Evolutionary conservation across 1,140 invertebrate species (phyloP).

Genomic region (Trachymyrmex septentrionalis): DNA sequence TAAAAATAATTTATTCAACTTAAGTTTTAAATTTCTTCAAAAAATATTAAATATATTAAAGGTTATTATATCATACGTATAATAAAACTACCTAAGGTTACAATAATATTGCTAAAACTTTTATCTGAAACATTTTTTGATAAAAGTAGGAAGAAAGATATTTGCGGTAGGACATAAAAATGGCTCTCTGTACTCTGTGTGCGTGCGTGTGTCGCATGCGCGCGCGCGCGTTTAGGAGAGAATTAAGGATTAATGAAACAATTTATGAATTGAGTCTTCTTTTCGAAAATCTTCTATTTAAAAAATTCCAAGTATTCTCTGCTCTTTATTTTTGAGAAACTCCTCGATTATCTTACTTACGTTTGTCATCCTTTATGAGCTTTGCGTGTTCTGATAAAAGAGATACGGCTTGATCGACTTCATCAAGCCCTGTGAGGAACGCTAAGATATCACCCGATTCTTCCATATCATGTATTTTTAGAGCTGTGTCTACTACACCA

Average conservation of each 20-base stretch:
- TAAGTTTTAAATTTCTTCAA: background rate
- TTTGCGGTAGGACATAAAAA: no score
- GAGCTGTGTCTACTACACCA: conserved; percentile 93
- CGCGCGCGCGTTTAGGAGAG: background rate
- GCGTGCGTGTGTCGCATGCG: no score
- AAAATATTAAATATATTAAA: conserved; percentile 4
- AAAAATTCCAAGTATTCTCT: background rate
- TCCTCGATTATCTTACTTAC: conserved; percentile 79
- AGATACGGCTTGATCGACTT: conserved; percentile 92
- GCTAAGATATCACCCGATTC: conserved; percentile 95
- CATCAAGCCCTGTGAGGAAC: conserved; percentile 98
- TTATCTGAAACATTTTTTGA: no score
- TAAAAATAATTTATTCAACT: conserved; percentile 74
- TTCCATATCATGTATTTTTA: conserved; percentile 96
- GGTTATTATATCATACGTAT: background rate
- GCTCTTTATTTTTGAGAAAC: background rate
- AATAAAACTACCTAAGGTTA: no score
- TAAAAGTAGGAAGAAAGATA: no score
- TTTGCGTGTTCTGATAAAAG: conserved; percentile 90
- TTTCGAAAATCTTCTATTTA: background rate
- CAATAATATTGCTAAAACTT: no score
- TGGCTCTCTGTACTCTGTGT: no score
- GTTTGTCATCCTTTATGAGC: conserved; percentile 85
- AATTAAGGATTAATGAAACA: background rate
- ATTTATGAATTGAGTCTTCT: background rate